Evolutionary conservation across 2,797 vertebrate genomes (phyloP).

Genomic region (Sebastes ruberrimus): DNA sequence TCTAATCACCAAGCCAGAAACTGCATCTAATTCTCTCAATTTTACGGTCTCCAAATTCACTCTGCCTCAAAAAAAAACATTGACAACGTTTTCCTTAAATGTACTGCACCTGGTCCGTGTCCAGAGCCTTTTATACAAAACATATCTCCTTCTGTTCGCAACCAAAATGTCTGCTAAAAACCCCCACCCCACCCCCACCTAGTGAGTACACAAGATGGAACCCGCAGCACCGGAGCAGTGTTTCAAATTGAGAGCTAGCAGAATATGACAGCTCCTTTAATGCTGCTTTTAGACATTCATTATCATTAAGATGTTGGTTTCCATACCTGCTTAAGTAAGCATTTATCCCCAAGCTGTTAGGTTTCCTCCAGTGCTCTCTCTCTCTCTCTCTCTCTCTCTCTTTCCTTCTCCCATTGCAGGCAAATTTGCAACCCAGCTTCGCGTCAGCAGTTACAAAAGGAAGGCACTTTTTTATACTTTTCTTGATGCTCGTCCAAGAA

Average conservation of each 20-base stretch:
- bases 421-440: constrained; percentile 45
- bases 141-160: constrained; percentile 31
- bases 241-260: constrained; percentile 55
- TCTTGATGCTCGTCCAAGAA: constrained; percentile 57
- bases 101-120: constrained; percentile 29
- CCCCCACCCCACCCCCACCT: neutral
- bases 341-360: constrained; percentile 62
- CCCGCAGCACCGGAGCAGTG: neutral
- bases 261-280: constrained; percentile 61
- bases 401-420: neutral
- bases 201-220: constrained; percentile 55
- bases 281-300: constrained; percentile 68
- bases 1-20: neutral
- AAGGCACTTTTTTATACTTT: constrained; percentile 39
- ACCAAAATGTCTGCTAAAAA: constrained; percentile 27
- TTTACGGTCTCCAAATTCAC: neutral
- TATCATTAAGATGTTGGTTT: constrained; percentile 74
- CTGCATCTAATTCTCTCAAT: neutral
- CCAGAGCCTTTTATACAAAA: constrained; percentile 24
- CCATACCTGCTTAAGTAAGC: constrained; percentile 67
- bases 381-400: constrained; percentile 2
- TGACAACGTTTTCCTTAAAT: constrained; percentile 5
- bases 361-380: constrained; percentile 15
- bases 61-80: neutral
- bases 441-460: constrained; percentile 69